These are phyloP conservation scores for Glossophaga mutica DNA, from an alignment of 2,797 vertebrate species.

Conservation along the genomic window DNA sequence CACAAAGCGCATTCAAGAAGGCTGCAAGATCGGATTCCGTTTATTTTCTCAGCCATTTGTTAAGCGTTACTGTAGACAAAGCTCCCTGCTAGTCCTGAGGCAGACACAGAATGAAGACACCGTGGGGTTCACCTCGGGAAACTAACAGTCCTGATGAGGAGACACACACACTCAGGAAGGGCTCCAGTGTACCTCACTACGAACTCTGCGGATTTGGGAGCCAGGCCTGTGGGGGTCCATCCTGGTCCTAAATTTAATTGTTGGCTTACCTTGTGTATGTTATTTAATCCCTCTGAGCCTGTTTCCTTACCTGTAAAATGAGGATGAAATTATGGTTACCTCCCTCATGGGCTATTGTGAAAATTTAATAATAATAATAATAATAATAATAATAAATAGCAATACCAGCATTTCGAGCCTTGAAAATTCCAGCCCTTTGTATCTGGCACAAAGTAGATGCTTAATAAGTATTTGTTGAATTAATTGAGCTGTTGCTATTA, in stretches of 20 bases:
- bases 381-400: not conserved
- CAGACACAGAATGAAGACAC: not conserved
- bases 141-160: not conserved
- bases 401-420: not conserved
- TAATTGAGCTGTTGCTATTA: not conserved
- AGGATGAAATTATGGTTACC: not conserved
- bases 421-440: not conserved
- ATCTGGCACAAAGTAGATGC: not conserved
- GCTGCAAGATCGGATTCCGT: not conserved
- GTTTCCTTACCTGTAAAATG: too few species aligned
- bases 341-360: not conserved
- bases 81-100: not conserved
- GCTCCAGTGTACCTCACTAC: not conserved
- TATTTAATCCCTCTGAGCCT: not conserved
- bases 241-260: not conserved
- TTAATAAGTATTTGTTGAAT: not conserved
- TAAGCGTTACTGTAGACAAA: not conserved
- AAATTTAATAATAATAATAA: not conserved
- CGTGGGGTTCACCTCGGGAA: not conserved
- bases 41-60: not conserved
- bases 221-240: too few species aligned
- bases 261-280: not conserved
- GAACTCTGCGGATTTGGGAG: not conserved
- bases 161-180: not conserved
- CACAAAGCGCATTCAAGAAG: not conserved